Evolutionary conservation across 2,113 vertebrate species (phyloP).

Genomic region (Scytalopus superciliaris): DNA sequence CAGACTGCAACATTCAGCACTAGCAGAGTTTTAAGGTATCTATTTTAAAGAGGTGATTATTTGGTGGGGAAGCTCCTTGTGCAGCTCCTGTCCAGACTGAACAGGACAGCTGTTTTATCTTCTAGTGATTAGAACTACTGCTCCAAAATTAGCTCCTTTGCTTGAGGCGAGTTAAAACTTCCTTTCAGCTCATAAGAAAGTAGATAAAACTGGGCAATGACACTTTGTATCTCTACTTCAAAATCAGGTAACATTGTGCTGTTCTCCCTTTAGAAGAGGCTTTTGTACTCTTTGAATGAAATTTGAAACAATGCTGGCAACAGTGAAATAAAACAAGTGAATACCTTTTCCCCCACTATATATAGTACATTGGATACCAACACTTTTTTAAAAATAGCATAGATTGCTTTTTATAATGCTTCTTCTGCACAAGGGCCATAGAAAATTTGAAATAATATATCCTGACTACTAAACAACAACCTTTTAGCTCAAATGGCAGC

Average conservation of each 20-base stretch:
- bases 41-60: background rate
- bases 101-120: background rate
- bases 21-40: background rate
- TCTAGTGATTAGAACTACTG: background rate
- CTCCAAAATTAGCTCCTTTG: background rate
- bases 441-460: background rate
- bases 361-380: background rate
- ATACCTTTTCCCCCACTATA: background rate
- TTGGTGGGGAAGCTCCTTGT: background rate
- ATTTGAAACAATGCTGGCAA: background rate
- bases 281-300: background rate
- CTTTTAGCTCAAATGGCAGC: background rate
- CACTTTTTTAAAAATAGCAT: background rate
- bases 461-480: background rate
- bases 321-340: background rate
- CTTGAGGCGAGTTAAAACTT: background rate
- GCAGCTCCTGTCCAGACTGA: background rate
- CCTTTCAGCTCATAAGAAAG: background rate
- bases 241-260: background rate
- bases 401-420: background rate
- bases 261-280: background rate
- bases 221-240: background rate
- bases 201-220: background rate
- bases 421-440: background rate
- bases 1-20: background rate